Conservation (phyloP, 2,888 invertebrate species). For the Rambutsinella grinnellia region DNA sequence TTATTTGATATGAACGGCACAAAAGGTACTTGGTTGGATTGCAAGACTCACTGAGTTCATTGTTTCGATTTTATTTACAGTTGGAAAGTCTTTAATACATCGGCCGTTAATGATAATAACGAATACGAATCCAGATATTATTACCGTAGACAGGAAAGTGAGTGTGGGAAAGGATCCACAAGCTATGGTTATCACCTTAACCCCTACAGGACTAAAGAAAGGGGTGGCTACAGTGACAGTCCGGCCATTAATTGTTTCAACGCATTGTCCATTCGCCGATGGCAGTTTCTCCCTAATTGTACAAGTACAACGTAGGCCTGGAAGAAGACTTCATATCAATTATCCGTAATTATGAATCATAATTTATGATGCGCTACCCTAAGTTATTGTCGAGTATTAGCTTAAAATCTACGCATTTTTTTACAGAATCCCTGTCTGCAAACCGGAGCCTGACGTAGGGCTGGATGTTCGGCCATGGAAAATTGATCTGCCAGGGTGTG, state of each 20-base stretch:
- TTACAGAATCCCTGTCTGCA: conserved; percentile 25
- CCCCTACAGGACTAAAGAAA: conserved; percentile 25
- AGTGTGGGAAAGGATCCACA: conserved; percentile 12
- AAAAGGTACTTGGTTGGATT: too few species aligned
- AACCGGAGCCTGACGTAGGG: conserved; percentile 2
- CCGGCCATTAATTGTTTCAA: conserved; percentile 35
- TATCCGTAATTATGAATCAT: conserved; percentile 40
- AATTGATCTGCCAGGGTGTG: conserved; percentile 17
- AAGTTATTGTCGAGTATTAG: background rate
- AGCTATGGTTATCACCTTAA: conserved; percentile 19
- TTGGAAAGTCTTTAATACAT: conserved; percentile 40
- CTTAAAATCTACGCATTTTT: background rate
- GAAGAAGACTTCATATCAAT: conserved; percentile 35
- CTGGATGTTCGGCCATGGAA: conserved; percentile 29
- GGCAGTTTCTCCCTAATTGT: conserved; percentile 44
- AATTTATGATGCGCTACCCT: background rate
- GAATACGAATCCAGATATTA: conserved; percentile 42
- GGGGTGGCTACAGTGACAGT: conserved; percentile 32
- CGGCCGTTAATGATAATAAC: conserved; percentile 37
- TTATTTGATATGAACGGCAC: background rate
- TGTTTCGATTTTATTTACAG: conserved; percentile 5
- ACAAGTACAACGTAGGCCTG: conserved; percentile 30
- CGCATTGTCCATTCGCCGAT: conserved; percentile 22
- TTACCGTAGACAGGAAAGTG: conserved; percentile 18
- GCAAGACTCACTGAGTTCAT: too few species aligned